phyloP scores from a whole-genome alignment of 2,888 invertebrate genomes.

The Dysmachus trigonus region DNA sequence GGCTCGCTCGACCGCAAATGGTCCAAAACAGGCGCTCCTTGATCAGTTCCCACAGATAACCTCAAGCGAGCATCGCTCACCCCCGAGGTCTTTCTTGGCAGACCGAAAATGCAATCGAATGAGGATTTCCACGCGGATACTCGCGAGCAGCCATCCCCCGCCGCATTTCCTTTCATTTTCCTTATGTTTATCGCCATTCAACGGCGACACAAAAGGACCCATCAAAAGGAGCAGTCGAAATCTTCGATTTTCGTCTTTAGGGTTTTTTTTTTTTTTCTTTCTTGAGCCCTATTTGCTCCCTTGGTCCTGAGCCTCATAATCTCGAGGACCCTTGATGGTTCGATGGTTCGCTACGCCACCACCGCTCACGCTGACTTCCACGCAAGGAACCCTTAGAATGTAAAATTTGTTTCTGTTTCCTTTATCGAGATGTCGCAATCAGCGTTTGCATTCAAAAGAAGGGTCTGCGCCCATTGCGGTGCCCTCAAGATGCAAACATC shows the following conservation, averaged over 20 bases:
- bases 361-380: background rate
- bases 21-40: background rate
- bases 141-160: conserved; percentile 27
- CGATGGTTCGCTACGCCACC: background rate
- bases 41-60: conserved; percentile 32
- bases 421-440: conserved; percentile 37
- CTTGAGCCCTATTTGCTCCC: background rate
- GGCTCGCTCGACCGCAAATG: conserved; percentile 15
- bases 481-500: background rate
- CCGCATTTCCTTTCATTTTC: conserved; percentile 11
- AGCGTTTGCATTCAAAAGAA: conserved; percentile 28
- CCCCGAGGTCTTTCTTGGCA: background rate
- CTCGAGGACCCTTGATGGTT: conserved; percentile 4
- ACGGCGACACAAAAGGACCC: conserved; percentile 15
- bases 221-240: background rate
- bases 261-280: background rate
- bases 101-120: conserved; percentile 21
- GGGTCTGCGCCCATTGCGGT: background rate
- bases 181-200: background rate
- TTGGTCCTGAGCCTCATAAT: background rate
- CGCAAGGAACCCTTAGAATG: conserved; percentile 37
- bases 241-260: background rate
- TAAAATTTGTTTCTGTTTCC: conserved; percentile 36
- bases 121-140: conserved; percentile 39
- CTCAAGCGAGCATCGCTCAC: conserved; percentile 17